These are phyloP conservation scores for Stenodema calcarata DNA, from an alignment of 2,888 invertebrate species.

Conservation along the genomic window DNA sequence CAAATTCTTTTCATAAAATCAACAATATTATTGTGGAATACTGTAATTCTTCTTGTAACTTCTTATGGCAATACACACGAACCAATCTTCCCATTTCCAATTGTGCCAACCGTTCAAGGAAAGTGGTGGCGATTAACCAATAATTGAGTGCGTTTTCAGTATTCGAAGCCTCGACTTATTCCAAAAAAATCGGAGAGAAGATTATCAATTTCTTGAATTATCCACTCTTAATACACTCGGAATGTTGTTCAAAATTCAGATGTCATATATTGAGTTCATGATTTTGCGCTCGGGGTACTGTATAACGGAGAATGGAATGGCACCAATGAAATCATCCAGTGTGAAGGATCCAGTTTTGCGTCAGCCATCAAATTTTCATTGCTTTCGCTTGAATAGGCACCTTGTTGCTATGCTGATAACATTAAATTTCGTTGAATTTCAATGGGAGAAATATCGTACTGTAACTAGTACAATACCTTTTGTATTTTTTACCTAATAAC, in stretches of 20 bases:
- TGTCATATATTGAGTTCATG: not conserved
- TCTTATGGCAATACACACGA: not conserved
- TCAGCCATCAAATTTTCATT: not conserved
- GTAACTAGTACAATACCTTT: not conserved
- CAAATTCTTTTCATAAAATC: no score
- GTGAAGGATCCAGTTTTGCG: not conserved
- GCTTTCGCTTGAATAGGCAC: not conserved
- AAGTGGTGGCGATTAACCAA: no score
- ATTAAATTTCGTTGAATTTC: not conserved
- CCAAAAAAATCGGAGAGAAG: no score
- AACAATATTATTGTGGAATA: no score
- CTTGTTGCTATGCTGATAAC: not conserved
- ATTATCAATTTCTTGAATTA: no score
- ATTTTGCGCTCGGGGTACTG: not conserved
- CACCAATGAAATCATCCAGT: not conserved
- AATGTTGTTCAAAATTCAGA: not conserved
- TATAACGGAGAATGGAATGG: not conserved
- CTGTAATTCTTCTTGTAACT: no score
- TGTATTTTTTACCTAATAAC: no score
- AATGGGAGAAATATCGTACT: not conserved
- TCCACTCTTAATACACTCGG: no score
- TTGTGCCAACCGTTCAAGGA: no score
- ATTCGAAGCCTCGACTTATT: no score
- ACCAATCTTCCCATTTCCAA: not conserved
- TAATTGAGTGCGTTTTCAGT: no score